Conservation (phyloP, 2,113 vertebrate species). For the Cygnus atratus region DNA sequence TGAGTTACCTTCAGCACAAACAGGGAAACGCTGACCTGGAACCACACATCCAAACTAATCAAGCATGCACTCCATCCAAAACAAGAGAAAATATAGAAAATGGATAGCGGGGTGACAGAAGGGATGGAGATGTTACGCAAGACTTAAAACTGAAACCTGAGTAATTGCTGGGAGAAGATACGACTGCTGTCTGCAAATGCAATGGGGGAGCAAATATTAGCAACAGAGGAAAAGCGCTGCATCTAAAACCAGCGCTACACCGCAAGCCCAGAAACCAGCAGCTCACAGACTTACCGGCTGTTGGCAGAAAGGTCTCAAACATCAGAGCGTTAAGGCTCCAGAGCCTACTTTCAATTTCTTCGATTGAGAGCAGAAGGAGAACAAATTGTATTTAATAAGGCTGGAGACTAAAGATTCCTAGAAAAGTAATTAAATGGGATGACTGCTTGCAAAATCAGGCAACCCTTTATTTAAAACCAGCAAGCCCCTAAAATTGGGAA, state of each 20-base stretch:
- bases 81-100: neutral
- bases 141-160: neutral
- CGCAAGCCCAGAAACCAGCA: neutral
- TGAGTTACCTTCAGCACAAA: neutral
- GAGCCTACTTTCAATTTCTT: neutral
- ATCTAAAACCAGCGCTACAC: neutral
- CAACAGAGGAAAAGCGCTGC: neutral
- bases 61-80: neutral
- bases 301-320: neutral
- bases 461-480: neutral
- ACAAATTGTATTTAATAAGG: neutral
- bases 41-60: neutral
- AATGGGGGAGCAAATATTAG: neutral
- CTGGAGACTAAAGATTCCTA: neutral
- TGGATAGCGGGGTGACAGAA: accelerated
- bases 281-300: neutral
- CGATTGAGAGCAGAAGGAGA: neutral
- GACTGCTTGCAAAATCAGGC: neutral
- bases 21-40: neutral
- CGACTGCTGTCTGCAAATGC: neutral
- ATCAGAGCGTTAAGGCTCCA: neutral
- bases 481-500: neutral
- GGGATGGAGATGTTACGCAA: neutral
- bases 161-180: neutral
- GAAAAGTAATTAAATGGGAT: neutral